phyloP scores from a whole-genome alignment of 2,113 vertebrate species.

The Uropsilus gracilis region DNA sequence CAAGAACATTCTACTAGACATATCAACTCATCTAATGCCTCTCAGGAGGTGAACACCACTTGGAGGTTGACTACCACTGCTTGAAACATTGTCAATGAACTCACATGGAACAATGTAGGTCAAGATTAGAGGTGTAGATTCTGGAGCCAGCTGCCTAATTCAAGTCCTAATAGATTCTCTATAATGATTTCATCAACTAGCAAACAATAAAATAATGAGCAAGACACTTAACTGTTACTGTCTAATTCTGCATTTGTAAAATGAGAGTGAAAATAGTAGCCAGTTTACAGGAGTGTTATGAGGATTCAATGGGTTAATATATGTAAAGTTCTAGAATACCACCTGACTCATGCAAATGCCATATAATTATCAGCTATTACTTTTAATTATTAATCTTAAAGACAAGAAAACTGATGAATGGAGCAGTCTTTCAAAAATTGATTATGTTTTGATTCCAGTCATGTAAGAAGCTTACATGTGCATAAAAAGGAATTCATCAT shows the following conservation, averaged over 20 bases:
- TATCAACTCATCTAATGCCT: not conserved
- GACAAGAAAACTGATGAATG: not conserved
- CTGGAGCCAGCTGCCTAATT: not conserved
- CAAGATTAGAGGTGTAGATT: not conserved
- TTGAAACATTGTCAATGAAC: not conserved
- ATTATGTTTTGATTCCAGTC: not conserved
- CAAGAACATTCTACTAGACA: not conserved
- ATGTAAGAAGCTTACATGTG: not conserved
- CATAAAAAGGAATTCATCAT: not conserved
- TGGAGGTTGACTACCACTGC: not conserved
- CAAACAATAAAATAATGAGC: not conserved
- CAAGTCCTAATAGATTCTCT: not conserved
- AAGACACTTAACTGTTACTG: not conserved
- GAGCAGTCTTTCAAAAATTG: not conserved
- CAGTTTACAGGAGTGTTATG: not conserved
- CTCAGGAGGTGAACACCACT: not conserved
- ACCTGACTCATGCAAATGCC: not conserved
- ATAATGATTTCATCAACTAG: not conserved
- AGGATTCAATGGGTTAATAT: not conserved
- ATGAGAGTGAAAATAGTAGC: not conserved
- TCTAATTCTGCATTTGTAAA: not conserved
- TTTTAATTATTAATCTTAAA: not conserved
- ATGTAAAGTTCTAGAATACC: not conserved
- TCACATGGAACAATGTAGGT: too few relatives aligned
- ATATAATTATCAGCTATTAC: too few relatives aligned